Evolutionary conservation across 2,888 invertebrate genomes (phyloP), one percentile per base, ranked within the genome.

Genomic region (Tachina lurida): DNA sequence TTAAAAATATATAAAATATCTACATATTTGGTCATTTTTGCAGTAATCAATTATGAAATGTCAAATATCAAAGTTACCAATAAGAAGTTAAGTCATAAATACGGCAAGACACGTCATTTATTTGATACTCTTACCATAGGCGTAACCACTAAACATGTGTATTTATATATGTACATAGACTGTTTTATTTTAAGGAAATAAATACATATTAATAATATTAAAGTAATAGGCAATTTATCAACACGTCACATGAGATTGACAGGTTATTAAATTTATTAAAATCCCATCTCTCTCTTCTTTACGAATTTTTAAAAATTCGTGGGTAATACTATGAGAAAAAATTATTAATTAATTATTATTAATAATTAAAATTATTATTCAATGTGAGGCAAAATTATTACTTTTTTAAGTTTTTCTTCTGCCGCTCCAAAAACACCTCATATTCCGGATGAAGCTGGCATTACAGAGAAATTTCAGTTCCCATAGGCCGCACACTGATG

Each of bases 151-250:
- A n/a, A 31, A 13, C 10, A 7, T 15, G 12, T 19, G 1, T 13
- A 58, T 15, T 58, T 31, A 31, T 31, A 3, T 22, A 22, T 31
- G n/a, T n/a, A n/a, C n/a, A 31, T 31, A 7, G 31, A 31, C 22
- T 58, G 12, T 58, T 39, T 31, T 7, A 39, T 58, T 39, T 58
- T 58, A 58, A 39, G 31, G 7, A 31, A 31, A 31, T 15, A 58
- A 39, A 58, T 58, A 58, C 31, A 31, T 31, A 31, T 31, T 4
- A 31, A 39, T 31, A 13, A 41, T n/a, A 60, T 60, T 60, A 60
- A 60, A 39, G 39, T 60, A n/a, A 39, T 60, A 41, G 15, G 15
- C 15, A n/a, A n/a, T 60, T n/a, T 60, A 60, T 39, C 60, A 60
- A 39, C n/a, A 60, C 39, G 39, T 58, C 31, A 39, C 39, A 17